Percentiles rank a stretch among this genome's conserved stretches.
Evolutionary conservation across 2,113 vertebrate genomes (phyloP).

Genomic region (Cairina moschata): DNA sequence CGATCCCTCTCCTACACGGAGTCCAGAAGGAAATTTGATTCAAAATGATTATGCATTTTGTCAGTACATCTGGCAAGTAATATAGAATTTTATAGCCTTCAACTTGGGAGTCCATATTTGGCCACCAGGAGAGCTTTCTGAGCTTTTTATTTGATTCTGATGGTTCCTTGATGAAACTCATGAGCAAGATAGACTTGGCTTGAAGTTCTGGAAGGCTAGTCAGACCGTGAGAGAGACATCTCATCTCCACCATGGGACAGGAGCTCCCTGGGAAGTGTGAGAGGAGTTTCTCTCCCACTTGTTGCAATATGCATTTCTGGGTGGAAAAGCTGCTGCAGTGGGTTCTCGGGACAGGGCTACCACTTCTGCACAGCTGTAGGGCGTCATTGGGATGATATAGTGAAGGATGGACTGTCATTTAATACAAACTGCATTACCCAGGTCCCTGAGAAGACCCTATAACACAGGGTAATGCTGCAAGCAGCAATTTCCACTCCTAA

Average conservation of each 20-base stretch:
- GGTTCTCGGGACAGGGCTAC: not conserved
- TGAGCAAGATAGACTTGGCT: not conserved
- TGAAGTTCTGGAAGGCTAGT: not conserved
- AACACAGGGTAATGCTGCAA: not conserved
- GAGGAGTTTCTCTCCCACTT: not conserved
- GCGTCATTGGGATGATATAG: not conserved
- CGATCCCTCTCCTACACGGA: accelerated
- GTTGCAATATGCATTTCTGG: not conserved
- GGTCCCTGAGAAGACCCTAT: not conserved
- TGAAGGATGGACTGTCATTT: not conserved
- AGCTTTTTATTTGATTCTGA: not conserved
- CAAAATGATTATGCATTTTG: not conserved
- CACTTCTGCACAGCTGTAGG: not conserved
- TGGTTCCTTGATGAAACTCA: not conserved
- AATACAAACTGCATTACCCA: not conserved
- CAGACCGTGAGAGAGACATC: not conserved
- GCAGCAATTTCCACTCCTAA: not conserved
- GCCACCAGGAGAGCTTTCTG: not conserved
- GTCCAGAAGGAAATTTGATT: not conserved
- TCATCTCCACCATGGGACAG: not conserved
- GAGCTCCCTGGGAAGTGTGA: not conserved
- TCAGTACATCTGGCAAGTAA: not conserved
- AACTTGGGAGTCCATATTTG: not conserved
- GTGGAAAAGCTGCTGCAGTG: not conserved
- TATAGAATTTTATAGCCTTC: not conserved